Evolutionary conservation across 2,888 invertebrate genomes (phyloP).

Genomic region (Coelopa pilipes): DNA sequence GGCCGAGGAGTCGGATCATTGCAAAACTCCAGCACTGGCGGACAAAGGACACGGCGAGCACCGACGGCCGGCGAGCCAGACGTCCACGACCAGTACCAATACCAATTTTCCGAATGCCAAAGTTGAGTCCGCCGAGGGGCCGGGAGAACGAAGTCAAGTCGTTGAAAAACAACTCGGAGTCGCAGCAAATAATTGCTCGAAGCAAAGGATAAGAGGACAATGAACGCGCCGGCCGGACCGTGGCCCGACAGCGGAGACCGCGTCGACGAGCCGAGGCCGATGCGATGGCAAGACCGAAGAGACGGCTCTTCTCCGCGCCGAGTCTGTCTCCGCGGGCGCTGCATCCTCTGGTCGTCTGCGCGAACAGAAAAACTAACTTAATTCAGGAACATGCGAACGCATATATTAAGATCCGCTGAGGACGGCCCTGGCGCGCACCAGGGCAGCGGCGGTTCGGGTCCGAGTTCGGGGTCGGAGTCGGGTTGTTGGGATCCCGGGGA

Average conservation of each 20-base stretch:
- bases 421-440: neutral
- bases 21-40: too few species aligned
- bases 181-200: constrained; percentile 34
- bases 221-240: constrained; percentile 18
- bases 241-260: neutral
- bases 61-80: neutral
- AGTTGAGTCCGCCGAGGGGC: neutral
- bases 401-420: constrained; percentile 28
- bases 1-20: too few species aligned
- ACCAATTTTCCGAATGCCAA: constrained; percentile 28
- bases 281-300: too few species aligned
- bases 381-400: constrained; percentile 40
- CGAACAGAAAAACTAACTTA: constrained; percentile 36
- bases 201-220: constrained; percentile 37
- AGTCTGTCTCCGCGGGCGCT: neutral
- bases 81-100: neutral
- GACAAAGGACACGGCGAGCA: neutral
- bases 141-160: neutral
- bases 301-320: too few species aligned
- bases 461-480: neutral
- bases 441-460: too few species aligned
- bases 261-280: too few species aligned
- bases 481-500: too few species aligned
- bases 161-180: constrained; percentile 12
- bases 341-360: neutral